Base-by-base conservation (phyloP, 2,113 vertebrate genomes). In the Poeciliopsis turrubarensis region DNA sequence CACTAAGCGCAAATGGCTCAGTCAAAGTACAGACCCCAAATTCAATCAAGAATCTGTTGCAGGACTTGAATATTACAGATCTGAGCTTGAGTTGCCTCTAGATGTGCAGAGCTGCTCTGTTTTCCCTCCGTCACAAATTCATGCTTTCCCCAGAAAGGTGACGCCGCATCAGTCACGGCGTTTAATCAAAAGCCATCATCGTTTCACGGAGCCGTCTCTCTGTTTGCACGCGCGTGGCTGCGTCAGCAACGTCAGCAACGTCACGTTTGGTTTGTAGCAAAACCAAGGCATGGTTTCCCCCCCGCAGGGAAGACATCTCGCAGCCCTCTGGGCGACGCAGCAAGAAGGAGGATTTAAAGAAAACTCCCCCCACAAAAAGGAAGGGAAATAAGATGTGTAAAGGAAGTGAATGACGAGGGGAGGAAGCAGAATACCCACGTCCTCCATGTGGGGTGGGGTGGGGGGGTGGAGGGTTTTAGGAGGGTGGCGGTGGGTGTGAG, bases 171-270 rank as follows among this genome's bases (percentile, higher is more conserved):
- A 86, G 88, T 88, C 84, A 86, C 87, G 71, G 76, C 69, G 79
- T 91, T 90, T 86, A 91, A 92, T 89, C 79, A 90, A 87, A 92
- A 73, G 88, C 83, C 89, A 86, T 89, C 81, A 86, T 86, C 87
- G 81, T 86, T 92, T 91, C 85, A 82, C 83, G 83, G 72, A 77
- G 65, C 30, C 75, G 68, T 51, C 9, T 70, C 39, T 75, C 12
- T 65, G 62, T 14, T 22, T 29, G 63, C 17, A 22, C 19, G 30
- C 9, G 61, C 66, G 64, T 26, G 34, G 11, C 64, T 54, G 84
- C 64, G 66, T 12, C 12, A n/a, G 26, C 5, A 37, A 66, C 76
- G 77, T 77, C 79, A 63, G 75, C 73, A 67, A 83, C 79, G 84
- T 84, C 85, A 84, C 85, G 69, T 87, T 75, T 73, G 68, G 75